Percentiles rank a stretch among this genome's conserved stretches.
phyloP scores from a whole-genome alignment of 2,113 vertebrate genomes.

The Tachysurus fulvidraco region DNA sequence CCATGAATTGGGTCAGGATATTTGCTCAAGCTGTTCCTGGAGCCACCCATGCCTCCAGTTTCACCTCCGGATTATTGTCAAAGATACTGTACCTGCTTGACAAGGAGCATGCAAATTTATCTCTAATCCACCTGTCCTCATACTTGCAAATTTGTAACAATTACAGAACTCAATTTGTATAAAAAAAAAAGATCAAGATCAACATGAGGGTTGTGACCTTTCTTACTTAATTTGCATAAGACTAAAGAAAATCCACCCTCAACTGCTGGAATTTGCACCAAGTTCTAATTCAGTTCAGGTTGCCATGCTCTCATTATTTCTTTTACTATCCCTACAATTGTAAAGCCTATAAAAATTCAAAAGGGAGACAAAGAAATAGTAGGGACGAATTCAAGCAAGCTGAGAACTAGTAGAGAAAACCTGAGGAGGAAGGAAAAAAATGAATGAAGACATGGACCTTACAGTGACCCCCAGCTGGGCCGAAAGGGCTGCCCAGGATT shows the following conservation, averaged over 20 bases:
- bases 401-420: background rate
- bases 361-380: constrained; percentile 23
- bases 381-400: constrained; percentile 9
- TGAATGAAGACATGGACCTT: constrained; percentile 49
- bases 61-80: background rate
- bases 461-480: constrained; percentile 53
- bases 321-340: background rate
- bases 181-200: background rate
- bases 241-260: background rate
- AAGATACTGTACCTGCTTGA: background rate
- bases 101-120: background rate
- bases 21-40: background rate
- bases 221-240: background rate
- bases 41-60: background rate
- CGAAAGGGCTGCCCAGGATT: constrained; percentile 45
- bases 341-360: background rate
- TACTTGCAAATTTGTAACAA: background rate
- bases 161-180: background rate
- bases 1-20: background rate
- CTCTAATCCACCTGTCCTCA: background rate
- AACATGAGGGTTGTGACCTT: background rate
- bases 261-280: background rate
- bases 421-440: constrained; percentile 44
- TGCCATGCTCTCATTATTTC: background rate
- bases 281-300: background rate